Conservation (phyloP, 2,797 vertebrate genomes). For the Crossoptilon crossoptilon region DNA sequence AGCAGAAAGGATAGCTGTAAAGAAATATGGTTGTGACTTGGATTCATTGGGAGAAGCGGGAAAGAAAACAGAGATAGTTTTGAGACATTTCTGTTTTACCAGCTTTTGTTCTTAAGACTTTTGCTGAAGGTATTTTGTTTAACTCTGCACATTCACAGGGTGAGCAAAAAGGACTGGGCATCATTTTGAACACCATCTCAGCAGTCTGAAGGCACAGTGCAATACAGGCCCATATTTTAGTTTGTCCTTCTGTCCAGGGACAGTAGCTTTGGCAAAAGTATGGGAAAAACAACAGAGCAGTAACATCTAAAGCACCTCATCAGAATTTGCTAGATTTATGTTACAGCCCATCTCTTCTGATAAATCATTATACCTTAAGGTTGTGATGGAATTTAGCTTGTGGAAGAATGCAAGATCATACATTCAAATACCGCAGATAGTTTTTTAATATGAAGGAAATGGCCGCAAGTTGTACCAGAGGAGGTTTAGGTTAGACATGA, state of each 20-base stretch:
- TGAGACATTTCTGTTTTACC: neutral
- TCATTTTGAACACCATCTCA: conserved; percentile 11
- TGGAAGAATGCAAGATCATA: neutral
- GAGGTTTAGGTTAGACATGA: too few relatives aligned
- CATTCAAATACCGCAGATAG: neutral
- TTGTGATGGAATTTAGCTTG: conserved; percentile 7
- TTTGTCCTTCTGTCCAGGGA: neutral
- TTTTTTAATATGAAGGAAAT: neutral
- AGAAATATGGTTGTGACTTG: neutral
- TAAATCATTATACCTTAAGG: conserved; percentile 9
- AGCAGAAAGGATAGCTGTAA: neutral
- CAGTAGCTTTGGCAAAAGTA: conserved; percentile 13
- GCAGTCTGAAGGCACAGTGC: neutral
- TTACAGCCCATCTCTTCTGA: neutral
- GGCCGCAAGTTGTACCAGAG: too few relatives aligned
- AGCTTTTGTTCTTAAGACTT: neutral
- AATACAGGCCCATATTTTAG: neutral
- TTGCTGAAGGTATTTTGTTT: neutral
- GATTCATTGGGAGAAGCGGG: conserved; percentile 3
- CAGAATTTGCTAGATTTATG: conserved; percentile 27
- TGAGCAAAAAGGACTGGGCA: neutral
- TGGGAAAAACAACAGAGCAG: conserved; percentile 14
- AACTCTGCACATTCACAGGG: neutral
- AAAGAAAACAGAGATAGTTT: neutral
- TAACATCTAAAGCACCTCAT: conserved; percentile 20